phyloP scores from a whole-genome alignment of 2,113 vertebrate genomes.

The Corvus moneduloides region DNA sequence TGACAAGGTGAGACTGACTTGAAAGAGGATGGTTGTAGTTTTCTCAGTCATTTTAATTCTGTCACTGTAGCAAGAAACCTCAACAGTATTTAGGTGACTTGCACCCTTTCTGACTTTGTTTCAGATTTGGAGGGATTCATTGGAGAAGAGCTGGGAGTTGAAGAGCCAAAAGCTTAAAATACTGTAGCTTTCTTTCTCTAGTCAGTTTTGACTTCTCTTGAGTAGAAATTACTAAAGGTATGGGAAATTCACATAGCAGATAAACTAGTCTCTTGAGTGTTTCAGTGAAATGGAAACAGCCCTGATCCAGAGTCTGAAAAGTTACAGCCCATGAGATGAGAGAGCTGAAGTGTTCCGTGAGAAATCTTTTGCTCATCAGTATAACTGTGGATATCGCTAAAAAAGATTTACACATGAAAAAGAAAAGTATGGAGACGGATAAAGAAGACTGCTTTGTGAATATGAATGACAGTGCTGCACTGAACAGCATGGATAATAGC shows the following conservation, averaged over 20 bases:
- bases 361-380: conserved; percentile 45
- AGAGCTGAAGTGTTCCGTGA: not conserved
- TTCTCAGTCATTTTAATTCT: not conserved
- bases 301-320: conserved; percentile 31
- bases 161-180: not conserved
- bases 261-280: conserved; percentile 13
- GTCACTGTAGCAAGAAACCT: not conserved
- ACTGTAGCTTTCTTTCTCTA: not conserved
- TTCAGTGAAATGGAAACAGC: conserved; percentile 25
- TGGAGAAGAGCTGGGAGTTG: not conserved
- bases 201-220: not conserved
- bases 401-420: conserved; percentile 1
- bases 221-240: conserved; percentile 7
- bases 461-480: not conserved
- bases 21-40: not conserved
- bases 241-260: not conserved
- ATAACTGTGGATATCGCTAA: not conserved
- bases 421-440: not conserved
- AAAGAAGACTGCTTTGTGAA: not conserved
- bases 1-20: not conserved
- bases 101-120: not conserved
- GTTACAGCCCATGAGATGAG: not conserved
- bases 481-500: not conserved
- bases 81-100: not conserved
- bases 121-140: not conserved